Percentiles rank a stretch among this genome's conserved stretches.
These are phyloP conservation scores for Zoanthus sansibaricus DNA, from an alignment of 92 coral and sea anemone species.

Conservation along the genomic window DNA sequence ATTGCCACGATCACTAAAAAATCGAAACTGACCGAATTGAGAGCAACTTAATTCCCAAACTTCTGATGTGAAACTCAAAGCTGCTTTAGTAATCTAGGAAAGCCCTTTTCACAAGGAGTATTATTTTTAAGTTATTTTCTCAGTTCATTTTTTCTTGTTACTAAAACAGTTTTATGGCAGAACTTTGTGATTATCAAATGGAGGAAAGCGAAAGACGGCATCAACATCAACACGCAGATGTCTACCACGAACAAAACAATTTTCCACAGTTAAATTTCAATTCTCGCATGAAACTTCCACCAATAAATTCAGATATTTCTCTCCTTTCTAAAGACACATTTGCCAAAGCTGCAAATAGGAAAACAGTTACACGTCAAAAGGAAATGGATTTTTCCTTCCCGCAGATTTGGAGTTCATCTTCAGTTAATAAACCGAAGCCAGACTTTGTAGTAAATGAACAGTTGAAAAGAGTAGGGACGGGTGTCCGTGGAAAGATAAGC, in stretches of 20 bases:
- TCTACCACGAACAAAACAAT: conserved; percentile 33
- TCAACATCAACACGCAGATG: not conserved
- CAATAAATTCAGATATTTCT: conserved; percentile 46
- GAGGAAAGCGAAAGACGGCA: not conserved
- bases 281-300: conserved; percentile 65
- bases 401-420: conserved; percentile 15
- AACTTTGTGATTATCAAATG: conserved; percentile 22
- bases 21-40: not conserved
- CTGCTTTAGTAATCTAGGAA: not conserved
- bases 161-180: not conserved
- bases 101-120: not conserved
- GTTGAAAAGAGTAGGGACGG: not conserved
- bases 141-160: not conserved
- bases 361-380: not conserved
- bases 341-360: conserved; percentile 1
- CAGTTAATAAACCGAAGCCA: not conserved
- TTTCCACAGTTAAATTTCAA: conserved; percentile 50
- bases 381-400: conserved; percentile 15
- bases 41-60: not conserved
- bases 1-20: not conserved
- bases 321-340: conserved; percentile 20
- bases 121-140: not conserved
- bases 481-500: not conserved
- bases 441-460: conserved; percentile 12
- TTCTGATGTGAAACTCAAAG: not conserved